These are phyloP conservation scores for Syngnathus scovelli DNA, from an alignment of 2,113 vertebrate genomes.

Conservation along the genomic window DNA sequence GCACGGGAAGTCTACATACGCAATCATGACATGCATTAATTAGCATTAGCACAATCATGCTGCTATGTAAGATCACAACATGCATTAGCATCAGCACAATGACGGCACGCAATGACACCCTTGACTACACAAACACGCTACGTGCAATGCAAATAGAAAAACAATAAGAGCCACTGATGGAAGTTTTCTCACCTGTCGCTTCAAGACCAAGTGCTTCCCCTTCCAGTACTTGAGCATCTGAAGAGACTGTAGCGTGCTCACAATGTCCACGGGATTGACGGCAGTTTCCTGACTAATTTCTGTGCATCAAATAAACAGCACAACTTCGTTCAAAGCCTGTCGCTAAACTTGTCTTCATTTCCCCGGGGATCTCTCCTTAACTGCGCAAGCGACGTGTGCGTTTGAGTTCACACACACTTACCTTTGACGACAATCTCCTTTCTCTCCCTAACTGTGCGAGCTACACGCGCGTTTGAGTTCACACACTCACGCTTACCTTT, in stretches of 20 bases:
- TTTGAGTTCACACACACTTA: no score
- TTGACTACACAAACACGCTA: not conserved
- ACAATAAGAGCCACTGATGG: accelerated
- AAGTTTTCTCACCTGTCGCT: constrained; percentile 82
- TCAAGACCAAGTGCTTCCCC: constrained; percentile 94
- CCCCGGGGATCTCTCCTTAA: not conserved
- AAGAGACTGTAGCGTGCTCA: constrained; percentile 95
- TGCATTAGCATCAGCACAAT: constrained; percentile 1
- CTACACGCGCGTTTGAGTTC: not conserved
- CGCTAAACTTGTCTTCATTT: not conserved
- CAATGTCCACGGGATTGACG: constrained; percentile 96
- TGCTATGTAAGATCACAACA: not conserved
- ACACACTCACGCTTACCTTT: constrained; percentile 72
- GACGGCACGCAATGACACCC: not conserved
- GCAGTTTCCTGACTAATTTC: constrained; percentile 99
- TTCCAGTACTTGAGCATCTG: constrained; percentile 99
- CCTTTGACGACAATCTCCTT: no score
- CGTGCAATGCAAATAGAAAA: not conserved
- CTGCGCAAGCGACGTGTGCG: not conserved
- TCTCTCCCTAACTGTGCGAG: not conserved
- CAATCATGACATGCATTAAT: not conserved
- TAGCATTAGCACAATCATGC: not conserved
- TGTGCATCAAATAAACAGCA: constrained; percentile 48
- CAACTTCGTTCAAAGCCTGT: not conserved
- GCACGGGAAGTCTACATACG: not conserved